Evolutionary conservation across 2,797 vertebrate species (phyloP), one percentile per base, ranked within the genome.

Genomic region (Leptatherina wallacei): DNA sequence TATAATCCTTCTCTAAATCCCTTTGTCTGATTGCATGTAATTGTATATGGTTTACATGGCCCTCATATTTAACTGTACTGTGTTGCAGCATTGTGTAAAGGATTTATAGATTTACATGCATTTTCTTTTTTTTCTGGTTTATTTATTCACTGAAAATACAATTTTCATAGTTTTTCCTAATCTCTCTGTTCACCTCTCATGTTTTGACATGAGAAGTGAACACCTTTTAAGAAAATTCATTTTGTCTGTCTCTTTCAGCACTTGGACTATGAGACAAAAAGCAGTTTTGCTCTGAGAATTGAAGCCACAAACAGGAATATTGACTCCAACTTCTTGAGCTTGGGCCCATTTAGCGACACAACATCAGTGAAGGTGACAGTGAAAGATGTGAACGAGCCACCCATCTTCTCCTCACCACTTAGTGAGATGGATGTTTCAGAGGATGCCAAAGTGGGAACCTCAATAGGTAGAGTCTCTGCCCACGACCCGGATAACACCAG

Each of bases 241-340:
- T 30, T 13, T 22, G 9, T 71, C 55, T 75, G 32, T 78, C 58
- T 38, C 61, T 29, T 27, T 8, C 40, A 99, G 98, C 96, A 96
- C 69, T 87, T 99, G 49, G 97, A 99, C 91, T 99, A 96, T 61
- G 98, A 99, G 92, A 95, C 95, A 30, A 99, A 97, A 83, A 95
- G 93, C 70, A 96, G 94, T 86, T 98, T 97, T 54, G 95, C 95
- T 0, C 84, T 99, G 65, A 93, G 95, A 83, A 95, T 99, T 77
- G 98, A 99, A 91, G 98, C 95, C 60, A 96, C 97, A 8, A 99
- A 99, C 88, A 94, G 95, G 82, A 95, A 98, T 14, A 94, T 97
- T 0, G 97, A 99, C 92, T 93, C 96, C 84, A 95, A 95, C 64
- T 98, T 98, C 82, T 83, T 97, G 65, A 97, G 89, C 68, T 77